Conservation (phyloP, 2,888 invertebrate genomes). For the Lithophane socia region DNA sequence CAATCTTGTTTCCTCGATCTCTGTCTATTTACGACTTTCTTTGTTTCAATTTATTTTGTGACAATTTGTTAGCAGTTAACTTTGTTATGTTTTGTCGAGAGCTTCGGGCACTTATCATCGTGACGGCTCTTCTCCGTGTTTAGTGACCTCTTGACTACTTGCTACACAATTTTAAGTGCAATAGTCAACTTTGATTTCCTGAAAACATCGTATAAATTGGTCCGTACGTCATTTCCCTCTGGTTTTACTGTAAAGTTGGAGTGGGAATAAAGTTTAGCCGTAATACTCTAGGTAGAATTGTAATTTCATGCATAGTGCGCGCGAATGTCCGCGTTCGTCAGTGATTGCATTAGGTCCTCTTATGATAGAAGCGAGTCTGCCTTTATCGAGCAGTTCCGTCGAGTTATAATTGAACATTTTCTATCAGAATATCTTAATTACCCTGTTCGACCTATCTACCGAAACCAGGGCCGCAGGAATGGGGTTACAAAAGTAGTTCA, state of each 20-base stretch:
- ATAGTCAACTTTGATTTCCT: constrained; percentile 55
- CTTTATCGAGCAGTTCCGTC: constrained; percentile 25
- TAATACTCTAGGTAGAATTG: constrained; percentile 27
- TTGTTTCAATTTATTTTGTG: constrained; percentile 68
- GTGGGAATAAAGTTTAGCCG: constrained; percentile 4
- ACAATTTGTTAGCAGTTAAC: constrained; percentile 72
- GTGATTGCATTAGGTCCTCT: constrained; percentile 46
- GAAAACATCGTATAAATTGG: constrained; percentile 31
- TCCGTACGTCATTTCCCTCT: constrained; percentile 33
- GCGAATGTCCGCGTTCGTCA: constrained; percentile 21
- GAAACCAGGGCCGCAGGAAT: constrained; percentile 28
- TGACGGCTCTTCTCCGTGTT: constrained; percentile 59
- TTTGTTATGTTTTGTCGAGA: constrained; percentile 64
- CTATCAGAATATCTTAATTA: constrained; percentile 50
- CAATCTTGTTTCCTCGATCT: constrained; percentile 47
- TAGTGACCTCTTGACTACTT: constrained; percentile 35
- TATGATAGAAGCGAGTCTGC: constrained; percentile 29
- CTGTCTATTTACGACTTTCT: constrained; percentile 59
- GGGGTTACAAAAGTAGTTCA: constrained; percentile 40
- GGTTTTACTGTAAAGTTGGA: constrained; percentile 30
- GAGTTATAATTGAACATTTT: constrained; percentile 53
- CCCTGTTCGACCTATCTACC: constrained; percentile 27
- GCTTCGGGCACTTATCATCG: constrained; percentile 64
- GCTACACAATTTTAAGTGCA: constrained; percentile 51
- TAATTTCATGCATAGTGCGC: constrained; percentile 51